These are phyloP conservation scores for Aphaenogaster ashmeadi DNA, from an alignment of 1,140 invertebrate genomes.

Conservation along the genomic window DNA sequence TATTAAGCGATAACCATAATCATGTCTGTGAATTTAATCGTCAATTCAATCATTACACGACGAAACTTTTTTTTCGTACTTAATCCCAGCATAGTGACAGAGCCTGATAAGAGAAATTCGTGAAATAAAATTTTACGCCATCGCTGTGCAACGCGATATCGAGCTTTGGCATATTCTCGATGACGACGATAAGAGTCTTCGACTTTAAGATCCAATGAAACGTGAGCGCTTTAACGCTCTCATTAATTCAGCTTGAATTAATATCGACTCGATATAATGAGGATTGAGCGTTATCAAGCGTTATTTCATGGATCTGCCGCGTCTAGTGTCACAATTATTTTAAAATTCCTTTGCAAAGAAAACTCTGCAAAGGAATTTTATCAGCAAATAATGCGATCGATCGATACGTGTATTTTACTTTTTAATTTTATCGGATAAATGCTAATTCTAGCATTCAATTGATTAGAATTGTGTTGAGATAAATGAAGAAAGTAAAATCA, in stretches of 20 bases:
- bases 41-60: not conserved
- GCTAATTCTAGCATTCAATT: not conserved
- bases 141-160: not conserved
- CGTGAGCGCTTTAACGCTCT: slow-evolving; percentile 8
- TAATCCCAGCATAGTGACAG: not conserved
- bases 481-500: not conserved
- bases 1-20: slow-evolving; percentile 2
- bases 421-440: not conserved
- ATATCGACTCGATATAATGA: slow-evolving; percentile 23
- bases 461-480: not conserved
- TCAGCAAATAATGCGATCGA: not conserved
- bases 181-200: not conserved
- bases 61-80: not conserved
- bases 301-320: slow-evolving; percentile 15
- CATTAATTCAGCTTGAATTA: slow-evolving; percentile 45
- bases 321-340: not conserved
- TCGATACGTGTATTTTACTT: not conserved
- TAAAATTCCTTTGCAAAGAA: too few relatives aligned
- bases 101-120: not conserved
- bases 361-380: not conserved
- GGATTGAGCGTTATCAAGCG: slow-evolving; percentile 23
- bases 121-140: not conserved
- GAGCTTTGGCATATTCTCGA: not conserved
- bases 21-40: not conserved
- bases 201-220: slow-evolving; percentile 36